Base-by-base conservation (phyloP, 2,888 invertebrate species). In the Perizoma flavofasciatum region DNA sequence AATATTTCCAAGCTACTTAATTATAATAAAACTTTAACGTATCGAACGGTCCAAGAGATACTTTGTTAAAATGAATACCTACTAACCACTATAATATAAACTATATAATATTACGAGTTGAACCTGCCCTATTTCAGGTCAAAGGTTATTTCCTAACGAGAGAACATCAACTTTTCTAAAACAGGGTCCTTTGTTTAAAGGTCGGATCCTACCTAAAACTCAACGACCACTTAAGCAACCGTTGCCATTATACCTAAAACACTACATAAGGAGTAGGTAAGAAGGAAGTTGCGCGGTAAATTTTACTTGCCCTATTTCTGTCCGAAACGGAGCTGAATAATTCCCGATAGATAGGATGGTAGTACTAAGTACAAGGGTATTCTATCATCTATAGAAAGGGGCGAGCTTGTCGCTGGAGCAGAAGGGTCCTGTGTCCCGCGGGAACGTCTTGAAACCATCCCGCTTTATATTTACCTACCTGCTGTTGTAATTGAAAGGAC, bases 381-480 rank as follows among this genome's bases (percentile, higher is more conserved):
- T 85, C 84, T 85, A 88, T 88, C 89, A 86, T 85, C 81, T 78
- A 73, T 71, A 76, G 83, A 85, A 87, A 83, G 79, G 78, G 69
- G 70, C 66, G 71, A 73, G 74, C 79, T 79, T 82, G 81, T 82
- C 83, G 78, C 72, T 75, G 75, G 75, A 75, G 78, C 81, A 77
- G 77, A 83, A 81, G 82, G 82, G 75, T 81, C 80, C 80, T 79
- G 76, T 81, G 76, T 82, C 85, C 81, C 78, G 66, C 67, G 78
- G 78, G 81, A 73, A 78, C 76, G 75, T 76, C 85, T 83, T 82
- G 83, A 83, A 85, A 81, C 85, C 82, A 82, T 78, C 73, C 78
- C 78, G 81, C 84, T 83, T 83, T 87, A 87, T 86, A 87, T 85
- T 82, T 85, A 82, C 79, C 82, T 84, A 86, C 85, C 85, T 85